Percentiles rank a stretch among this genome's conserved stretches.
Evolutionary conservation across 2,888 invertebrate species (phyloP).

Genomic region (Cinara cedri): DNA sequence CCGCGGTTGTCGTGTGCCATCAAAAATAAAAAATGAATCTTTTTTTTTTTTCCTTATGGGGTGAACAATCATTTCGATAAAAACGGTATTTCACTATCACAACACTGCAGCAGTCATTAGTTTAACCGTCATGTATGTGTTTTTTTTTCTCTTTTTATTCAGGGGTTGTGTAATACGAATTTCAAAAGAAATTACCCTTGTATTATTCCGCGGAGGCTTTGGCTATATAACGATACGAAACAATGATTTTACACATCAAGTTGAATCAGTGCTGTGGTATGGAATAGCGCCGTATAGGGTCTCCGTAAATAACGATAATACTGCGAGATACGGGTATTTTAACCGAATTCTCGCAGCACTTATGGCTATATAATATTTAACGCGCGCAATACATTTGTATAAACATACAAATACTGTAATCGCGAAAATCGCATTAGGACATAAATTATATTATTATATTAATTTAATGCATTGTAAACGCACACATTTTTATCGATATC

Average conservation of each 20-base stretch:
- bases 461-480: no score
- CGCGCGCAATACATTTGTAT: no score
- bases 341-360: background rate
- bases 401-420: no score
- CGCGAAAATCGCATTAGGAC: no score
- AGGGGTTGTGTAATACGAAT: conserved; percentile 45
- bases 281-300: conserved; percentile 23
- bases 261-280: background rate
- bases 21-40: background rate
- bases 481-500: no score
- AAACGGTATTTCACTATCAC: conserved; percentile 53
- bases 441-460: no score
- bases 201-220: conserved; percentile 34
- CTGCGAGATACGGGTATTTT: no score
- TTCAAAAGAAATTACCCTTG: conserved; percentile 51
- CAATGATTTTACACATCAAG: conserved; percentile 31
- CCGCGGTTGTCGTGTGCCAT: conserved; percentile 54
- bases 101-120: conserved; percentile 39
- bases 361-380: no score
- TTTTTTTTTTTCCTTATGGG: background rate
- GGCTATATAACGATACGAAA: conserved; percentile 37
- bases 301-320: background rate
- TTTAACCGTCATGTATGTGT: conserved; percentile 42
- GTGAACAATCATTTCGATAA: conserved; percentile 38
- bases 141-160: conserved; percentile 28